Conservation (phyloP, 2,113 vertebrate species). For the Sciurus niger region DNA sequence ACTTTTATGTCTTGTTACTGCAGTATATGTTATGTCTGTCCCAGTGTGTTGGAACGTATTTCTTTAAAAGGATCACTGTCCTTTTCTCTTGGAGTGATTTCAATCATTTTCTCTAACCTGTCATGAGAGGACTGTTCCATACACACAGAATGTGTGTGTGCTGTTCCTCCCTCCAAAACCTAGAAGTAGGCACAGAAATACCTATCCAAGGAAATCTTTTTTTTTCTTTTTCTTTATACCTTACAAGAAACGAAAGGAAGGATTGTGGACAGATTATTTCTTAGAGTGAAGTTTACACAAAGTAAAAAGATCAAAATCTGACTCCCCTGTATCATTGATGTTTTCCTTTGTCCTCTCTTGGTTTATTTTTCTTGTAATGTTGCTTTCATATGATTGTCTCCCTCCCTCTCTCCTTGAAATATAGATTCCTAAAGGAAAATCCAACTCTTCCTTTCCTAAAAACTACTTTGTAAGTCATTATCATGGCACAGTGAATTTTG, state of each 20-base stretch:
- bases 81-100: conserved; percentile 15
- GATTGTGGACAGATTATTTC: conserved; percentile 10
- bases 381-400: conserved; percentile 90
- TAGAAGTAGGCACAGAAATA: conserved; percentile 24
- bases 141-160: neutral
- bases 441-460: conserved; percentile 94
- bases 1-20: neutral
- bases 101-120: neutral
- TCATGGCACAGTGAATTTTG: conserved; percentile 86
- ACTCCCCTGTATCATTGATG: conserved; percentile 28
- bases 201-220: neutral
- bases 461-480: conserved; percentile 96
- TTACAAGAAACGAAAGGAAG: conserved; percentile 20
- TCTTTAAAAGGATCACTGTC: conserved; percentile 21
- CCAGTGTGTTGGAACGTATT: neutral
- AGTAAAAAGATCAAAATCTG: conserved; percentile 52
- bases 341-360: conserved; percentile 76
- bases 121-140: neutral
- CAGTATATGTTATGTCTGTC: conserved; percentile 33
- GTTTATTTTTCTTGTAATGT: conserved; percentile 85
- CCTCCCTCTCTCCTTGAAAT: conserved; percentile 91
- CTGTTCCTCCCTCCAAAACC: neutral
- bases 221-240: neutral
- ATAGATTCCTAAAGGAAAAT: conserved; percentile 98
- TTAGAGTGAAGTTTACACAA: conserved; percentile 52